Evolutionary conservation across 2,797 vertebrate genomes (phyloP).

Genomic region (Tenualosa ilisha): DNA sequence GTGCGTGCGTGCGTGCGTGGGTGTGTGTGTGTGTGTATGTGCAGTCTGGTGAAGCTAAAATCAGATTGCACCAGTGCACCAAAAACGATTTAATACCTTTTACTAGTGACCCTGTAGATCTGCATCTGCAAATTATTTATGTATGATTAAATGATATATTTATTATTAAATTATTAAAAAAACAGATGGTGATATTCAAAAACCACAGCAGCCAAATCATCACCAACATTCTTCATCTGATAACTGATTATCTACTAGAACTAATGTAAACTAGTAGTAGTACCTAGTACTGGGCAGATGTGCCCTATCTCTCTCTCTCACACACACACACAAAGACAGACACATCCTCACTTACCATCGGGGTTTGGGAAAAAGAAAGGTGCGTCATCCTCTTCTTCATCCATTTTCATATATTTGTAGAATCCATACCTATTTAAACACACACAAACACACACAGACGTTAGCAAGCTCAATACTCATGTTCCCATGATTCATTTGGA

Average conservation of each 20-base stretch:
- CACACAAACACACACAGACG: constrained; percentile 22
- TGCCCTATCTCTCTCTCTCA: too few species aligned
- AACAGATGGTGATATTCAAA: background rate
- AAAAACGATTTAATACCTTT: too few species aligned
- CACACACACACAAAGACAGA: constrained; percentile 54
- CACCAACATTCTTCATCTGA: background rate
- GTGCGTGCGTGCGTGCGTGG: too few species aligned
- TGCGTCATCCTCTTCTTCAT: constrained; percentile 87
- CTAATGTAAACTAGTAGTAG: background rate
- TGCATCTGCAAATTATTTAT: too few species aligned
- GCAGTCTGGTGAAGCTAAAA: too few species aligned
- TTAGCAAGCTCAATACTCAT: background rate
- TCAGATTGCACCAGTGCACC: too few species aligned
- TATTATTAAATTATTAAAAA: too few species aligned
- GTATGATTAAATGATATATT: too few species aligned
- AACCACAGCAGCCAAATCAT: background rate
- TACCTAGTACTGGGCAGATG: too few species aligned
- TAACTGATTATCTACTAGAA: background rate
- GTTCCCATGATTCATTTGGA: too few species aligned
- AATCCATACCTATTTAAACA: constrained; percentile 87
- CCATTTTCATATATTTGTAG: constrained; percentile 99
- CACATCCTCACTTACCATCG: constrained; percentile 77
- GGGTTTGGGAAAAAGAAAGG: constrained; percentile 90
- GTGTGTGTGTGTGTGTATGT: too few species aligned
- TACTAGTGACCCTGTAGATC: too few species aligned